phyloP scores from a whole-genome alignment of 2,797 vertebrate genomes.

The Salarias fasciatus region DNA sequence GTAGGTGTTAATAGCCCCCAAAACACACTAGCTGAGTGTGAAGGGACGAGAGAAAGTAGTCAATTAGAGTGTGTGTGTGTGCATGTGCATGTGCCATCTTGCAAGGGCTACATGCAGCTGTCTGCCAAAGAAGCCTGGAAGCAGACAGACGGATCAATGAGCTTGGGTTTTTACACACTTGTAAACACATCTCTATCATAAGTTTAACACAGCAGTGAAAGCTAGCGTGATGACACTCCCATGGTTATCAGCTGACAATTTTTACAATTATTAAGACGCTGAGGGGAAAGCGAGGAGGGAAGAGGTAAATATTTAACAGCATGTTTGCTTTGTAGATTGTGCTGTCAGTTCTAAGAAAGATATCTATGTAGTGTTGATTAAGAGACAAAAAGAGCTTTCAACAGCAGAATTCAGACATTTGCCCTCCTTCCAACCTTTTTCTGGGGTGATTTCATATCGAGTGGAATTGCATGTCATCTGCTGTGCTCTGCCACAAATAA shows the following conservation, averaged over 20 bases:
- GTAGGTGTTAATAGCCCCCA: no score
- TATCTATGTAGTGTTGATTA: neutral
- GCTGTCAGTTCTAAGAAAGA: neutral
- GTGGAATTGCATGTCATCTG: neutral
- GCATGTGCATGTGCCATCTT: neutral
- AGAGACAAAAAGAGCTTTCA: neutral
- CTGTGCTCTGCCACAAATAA: neutral
- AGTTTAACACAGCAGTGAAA: constrained; percentile 31
- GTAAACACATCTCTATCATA: constrained; percentile 22
- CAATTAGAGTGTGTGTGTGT: neutral
- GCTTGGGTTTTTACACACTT: constrained; percentile 25
- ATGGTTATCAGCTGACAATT: neutral
- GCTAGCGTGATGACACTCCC: neutral
- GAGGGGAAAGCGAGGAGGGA: neutral
- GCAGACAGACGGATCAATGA: constrained; percentile 24
- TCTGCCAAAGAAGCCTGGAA: constrained; percentile 4
- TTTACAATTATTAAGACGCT: constrained; percentile 9
- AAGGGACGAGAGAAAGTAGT: no score
- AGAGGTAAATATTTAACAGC: neutral
- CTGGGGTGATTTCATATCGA: neutral
- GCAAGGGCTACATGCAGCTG: neutral
- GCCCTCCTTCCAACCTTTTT: neutral
- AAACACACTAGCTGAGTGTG: no score
- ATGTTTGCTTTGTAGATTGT: constrained; percentile 7
- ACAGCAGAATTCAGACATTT: neutral